These are phyloP conservation scores for Merops nubicus DNA, from an alignment of 2,113 vertebrate genomes.

Conservation along the genomic window DNA sequence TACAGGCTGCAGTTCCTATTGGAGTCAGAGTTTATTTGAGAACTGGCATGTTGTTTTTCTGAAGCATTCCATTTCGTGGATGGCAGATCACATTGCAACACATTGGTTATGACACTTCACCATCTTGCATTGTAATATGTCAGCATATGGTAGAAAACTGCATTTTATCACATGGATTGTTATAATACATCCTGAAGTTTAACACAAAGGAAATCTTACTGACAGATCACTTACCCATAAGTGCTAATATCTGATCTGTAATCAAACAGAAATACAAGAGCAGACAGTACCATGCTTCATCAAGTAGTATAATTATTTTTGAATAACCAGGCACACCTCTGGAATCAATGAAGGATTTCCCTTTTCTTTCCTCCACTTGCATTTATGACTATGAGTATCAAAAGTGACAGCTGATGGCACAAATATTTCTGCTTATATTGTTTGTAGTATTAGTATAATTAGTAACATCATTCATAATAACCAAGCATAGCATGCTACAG, in stretches of 20 bases:
- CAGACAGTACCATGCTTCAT: neutral
- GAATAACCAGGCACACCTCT: neutral
- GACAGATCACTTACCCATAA: slow-evolving; percentile 2
- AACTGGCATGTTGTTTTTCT: slow-evolving; percentile 34
- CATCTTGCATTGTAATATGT: slow-evolving; percentile 36
- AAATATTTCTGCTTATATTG: neutral
- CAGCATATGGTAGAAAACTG: slow-evolving; percentile 44
- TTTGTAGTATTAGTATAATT: too few species aligned
- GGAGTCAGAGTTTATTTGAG: slow-evolving; percentile 27
- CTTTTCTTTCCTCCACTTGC: neutral
- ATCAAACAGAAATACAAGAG: neutral
- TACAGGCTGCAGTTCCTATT: neutral
- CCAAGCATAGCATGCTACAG: too few species aligned
- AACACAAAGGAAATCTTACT: neutral
- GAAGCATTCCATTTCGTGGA: slow-evolving; percentile 38
- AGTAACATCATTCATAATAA: too few species aligned
- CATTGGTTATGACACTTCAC: slow-evolving; percentile 1
- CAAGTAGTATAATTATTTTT: slow-evolving; percentile 10
- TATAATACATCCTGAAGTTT: neutral
- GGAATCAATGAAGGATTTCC: neutral
- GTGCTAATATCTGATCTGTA: neutral
- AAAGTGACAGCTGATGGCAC: slow-evolving; percentile 11
- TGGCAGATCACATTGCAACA: neutral
- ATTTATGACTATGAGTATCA: neutral
- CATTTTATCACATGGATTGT: neutral